These are phyloP conservation scores for Sphenopsis melanotis DNA, from an alignment of 2,797 vertebrate genomes.

Conservation along the genomic window DNA sequence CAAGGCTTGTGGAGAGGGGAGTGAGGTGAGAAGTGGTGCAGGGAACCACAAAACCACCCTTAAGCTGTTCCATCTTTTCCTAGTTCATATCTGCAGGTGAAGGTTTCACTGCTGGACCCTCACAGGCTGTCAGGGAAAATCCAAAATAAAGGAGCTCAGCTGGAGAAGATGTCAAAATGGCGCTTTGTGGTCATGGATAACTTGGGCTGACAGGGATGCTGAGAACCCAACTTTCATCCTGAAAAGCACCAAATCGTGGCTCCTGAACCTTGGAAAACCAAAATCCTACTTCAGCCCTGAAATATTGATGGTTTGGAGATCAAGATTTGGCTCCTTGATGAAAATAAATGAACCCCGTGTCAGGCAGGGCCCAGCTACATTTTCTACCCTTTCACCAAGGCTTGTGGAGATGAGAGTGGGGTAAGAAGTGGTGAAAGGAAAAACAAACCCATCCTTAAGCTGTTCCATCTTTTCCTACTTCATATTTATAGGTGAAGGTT, in stretches of 20 bases:
- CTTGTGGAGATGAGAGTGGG: neutral
- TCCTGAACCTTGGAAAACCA: too few relatives aligned
- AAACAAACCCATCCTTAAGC: neutral
- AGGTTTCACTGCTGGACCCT: neutral
- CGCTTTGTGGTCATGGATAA: too few relatives aligned
- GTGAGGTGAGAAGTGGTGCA: neutral
- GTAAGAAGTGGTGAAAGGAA: neutral
- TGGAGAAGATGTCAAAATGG: too few relatives aligned
- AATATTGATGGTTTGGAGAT: slow-evolving; percentile 54
- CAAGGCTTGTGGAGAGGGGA: neutral
- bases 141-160: neutral
- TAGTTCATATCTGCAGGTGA: neutral
- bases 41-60: neutral
- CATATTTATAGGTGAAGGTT: neutral
- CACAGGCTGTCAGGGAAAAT: neutral
- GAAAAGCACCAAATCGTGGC: too few relatives aligned
- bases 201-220: too few relatives aligned
- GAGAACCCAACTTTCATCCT: too few relatives aligned
- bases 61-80: neutral
- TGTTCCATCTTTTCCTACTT: neutral
- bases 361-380: neutral
- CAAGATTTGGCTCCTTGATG: slow-evolving; percentile 51
- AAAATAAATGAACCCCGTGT: slow-evolving; percentile 36
- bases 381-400: neutral
- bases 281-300: too few relatives aligned